Conservation (phyloP, 2,113 vertebrate genomes). For the Aythya baeri region DNA sequence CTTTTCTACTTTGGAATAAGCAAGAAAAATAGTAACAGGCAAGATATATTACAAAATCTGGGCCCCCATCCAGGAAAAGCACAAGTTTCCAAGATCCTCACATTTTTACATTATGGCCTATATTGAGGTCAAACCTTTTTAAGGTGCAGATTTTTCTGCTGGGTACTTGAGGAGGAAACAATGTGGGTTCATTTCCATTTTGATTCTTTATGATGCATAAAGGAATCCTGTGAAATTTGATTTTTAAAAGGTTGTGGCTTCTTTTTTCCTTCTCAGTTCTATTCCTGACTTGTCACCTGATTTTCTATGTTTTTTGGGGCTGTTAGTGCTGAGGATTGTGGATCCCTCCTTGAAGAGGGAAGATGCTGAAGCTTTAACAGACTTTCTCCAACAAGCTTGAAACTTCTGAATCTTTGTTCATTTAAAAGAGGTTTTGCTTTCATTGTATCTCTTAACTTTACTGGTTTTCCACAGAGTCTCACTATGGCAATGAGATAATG, state of each 20-base stretch:
- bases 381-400: neutral
- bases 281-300: neutral
- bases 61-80: constrained; percentile 60
- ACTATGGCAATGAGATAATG: neutral
- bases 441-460: neutral
- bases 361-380: neutral
- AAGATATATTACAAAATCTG: constrained; percentile 65
- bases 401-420: neutral
- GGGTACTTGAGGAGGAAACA: constrained; percentile 38
- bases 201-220: neutral
- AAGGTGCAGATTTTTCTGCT: constrained; percentile 49
- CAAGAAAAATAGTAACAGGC: constrained; percentile 58
- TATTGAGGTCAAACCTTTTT: constrained; percentile 52
- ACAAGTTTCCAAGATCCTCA: constrained; percentile 57
- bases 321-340: neutral
- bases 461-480: neutral
- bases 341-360: neutral
- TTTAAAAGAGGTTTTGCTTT: neutral
- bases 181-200: neutral
- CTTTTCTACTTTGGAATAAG: constrained; percentile 54
- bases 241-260: neutral
- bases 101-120: constrained; percentile 37
- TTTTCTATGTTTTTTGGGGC: neutral
- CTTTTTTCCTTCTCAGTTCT: constrained; percentile 10
- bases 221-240: neutral